Percentiles rank a stretch among this genome's conserved stretches.
Evolutionary conservation across 37 sponge, comb jelly and placozoan species (phyloP).

Genomic region (Oscarella lobularis): DNA sequence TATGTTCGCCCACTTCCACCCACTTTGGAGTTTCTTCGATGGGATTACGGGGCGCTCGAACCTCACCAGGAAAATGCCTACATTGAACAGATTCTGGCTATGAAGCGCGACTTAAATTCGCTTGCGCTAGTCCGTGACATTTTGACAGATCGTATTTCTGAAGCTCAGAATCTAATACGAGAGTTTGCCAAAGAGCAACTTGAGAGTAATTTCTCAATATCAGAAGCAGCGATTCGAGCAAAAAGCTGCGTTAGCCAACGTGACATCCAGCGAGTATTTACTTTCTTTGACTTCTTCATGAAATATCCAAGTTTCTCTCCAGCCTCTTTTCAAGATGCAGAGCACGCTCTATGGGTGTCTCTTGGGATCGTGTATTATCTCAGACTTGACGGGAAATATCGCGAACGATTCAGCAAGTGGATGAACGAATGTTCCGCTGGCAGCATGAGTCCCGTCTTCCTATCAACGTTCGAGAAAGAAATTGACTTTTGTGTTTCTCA

Average conservation of each 20-base stretch:
- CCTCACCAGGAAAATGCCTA: slow-evolving; percentile 63
- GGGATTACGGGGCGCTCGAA: slow-evolving; percentile 74
- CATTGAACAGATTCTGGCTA: slow-evolving; percentile 44
- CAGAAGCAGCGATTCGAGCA: slow-evolving; percentile 31
- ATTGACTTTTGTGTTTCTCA: slow-evolving; percentile 46
- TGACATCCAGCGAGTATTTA: slow-evolving; percentile 44
- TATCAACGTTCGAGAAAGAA: neutral
- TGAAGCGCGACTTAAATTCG: neutral
- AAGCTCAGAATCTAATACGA: slow-evolving; percentile 51
- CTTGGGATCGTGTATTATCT: slow-evolving; percentile 75
- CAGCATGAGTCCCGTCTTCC: neutral
- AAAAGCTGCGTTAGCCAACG: slow-evolving; percentile 75
- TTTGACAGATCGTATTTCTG: slow-evolving; percentile 32
- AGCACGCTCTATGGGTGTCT: slow-evolving; percentile 33
- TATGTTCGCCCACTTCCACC: slow-evolving; percentile 67
- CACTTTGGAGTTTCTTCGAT: slow-evolving; percentile 49
- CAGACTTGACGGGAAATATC: slow-evolving; percentile 40
- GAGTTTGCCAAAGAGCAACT: slow-evolving; percentile 56
- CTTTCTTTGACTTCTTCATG: neutral
- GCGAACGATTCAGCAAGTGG: slow-evolving; percentile 13
- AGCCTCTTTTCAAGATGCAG: neutral
- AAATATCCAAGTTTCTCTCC: neutral
- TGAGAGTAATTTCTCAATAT: neutral
- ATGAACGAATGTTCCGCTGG: slow-evolving; percentile 7
- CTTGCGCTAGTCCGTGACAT: slow-evolving; percentile 1